Evolutionary conservation across 2,797 vertebrate genomes (phyloP), one percentile per base, ranked within the genome.

Genomic region (Loris lydekkerianus): DNA sequence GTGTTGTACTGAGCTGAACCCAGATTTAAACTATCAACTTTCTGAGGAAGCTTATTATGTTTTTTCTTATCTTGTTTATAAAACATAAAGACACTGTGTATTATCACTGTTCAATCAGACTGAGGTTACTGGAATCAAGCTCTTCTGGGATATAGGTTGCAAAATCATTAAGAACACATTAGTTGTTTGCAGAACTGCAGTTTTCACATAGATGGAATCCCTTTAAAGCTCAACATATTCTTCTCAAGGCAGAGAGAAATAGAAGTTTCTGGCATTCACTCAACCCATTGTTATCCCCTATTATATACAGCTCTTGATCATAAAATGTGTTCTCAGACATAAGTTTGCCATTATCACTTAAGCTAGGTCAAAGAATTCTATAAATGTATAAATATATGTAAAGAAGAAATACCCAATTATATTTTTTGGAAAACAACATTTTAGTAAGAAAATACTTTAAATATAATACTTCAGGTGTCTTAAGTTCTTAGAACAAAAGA

Each of bases 241-340:
- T 92, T 27, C 49, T 46, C 58, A 89, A 58, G 61, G 21, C 21
- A 88, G 84, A 65, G 31, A 93, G 43, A 5, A 86, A 49, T 14
- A 58, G 40, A 91, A 89, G 23, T 75, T 91, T 15, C 53, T 75
- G 78, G 70, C 17, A 53, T 37, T 18, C 25, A 77, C 83, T 94
- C 65, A 97, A 81, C 15, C 31, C 21, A 73, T 25, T 72, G 67
- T 63, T 91, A 75, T 75, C 61, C 75, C 91, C 53, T 93, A 94
- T 92, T 94, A 94, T 94, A 83, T 91, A 96, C 25, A 92, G 37
- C 40, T 69, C 14, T 93, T 88, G 86, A 25, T 89, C 63, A 92
- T 92, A 87, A 20, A 88, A 72, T 75, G 75, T 92, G 49, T 84
- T 95, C 49, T 81, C 46, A 95, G 86, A 89, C 23, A 63, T 83